Evolutionary conservation across 2,888 invertebrate species (phyloP), one percentile per base, ranked within the genome.

Genomic region (Meliscaeva auricollis): DNA sequence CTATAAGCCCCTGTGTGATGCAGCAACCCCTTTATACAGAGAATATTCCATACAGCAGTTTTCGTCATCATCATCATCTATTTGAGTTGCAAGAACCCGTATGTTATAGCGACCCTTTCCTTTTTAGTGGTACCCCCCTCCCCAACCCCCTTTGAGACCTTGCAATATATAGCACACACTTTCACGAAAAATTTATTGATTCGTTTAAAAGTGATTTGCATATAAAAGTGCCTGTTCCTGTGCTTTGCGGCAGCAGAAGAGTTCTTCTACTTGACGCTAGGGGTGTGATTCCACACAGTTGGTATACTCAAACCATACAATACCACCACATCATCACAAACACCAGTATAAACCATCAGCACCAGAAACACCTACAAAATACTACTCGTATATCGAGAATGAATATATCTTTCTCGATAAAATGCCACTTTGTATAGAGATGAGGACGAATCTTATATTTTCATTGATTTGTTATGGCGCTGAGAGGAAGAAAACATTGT

Each of bases 161-260:
- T 56, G 50, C 48, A 56, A 38, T 11, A 11, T 15, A n/a, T 30
- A 46, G 46, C 22, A 46, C 69, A 54, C 54, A 75, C 74, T 70
- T 64, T 58, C 64, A 74, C 69, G 74, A 79, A 76, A 81, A 81
- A 85, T 85, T 81, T 85, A 85, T 85, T 85, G 85, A 85, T 85
- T 85, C 77, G 81, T 85, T 85, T 85, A 85, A 85, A 85, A 85
- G 85, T 85, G 85, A 85, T 85, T 85, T 85, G 85, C 81, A 85
- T 85, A 81, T 81, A 85, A 85, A 85, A 81, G 44, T 81, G 84
- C n/a, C n/a, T n/a, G n/a, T n/a, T n/a, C n/a, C n/a, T n/a, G 80
- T 80, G 79, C 66, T 76, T 80, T 75, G 66, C 44, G 30, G 58
- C 50, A 48, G 52, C 20, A 26, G 22, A 52, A 54, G 46, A 35